A percentile compares a stretch with the other conserved stretches of the same genome.
Evolutionary conservation across 2,113 vertebrate genomes (phyloP).

Genomic region (Indicator indicator): DNA sequence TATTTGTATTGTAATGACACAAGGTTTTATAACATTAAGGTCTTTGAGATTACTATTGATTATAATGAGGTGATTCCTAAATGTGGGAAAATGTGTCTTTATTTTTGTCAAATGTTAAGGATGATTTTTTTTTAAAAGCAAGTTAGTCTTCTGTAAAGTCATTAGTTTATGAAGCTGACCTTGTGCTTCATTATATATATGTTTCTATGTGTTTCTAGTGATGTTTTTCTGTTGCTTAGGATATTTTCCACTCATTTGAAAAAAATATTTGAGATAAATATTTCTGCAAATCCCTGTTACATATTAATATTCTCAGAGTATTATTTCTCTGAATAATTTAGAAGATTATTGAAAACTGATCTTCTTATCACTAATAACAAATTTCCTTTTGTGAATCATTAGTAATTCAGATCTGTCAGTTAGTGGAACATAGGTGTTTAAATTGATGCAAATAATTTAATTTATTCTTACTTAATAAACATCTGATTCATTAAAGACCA

Average conservation of each 20-base stretch:
- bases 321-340: slow-evolving; percentile 49
- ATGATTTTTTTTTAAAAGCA: slow-evolving; percentile 17
- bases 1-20: background rate
- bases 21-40: background rate
- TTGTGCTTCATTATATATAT: background rate
- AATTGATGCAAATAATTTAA: slow-evolving; percentile 60
- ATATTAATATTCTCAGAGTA: background rate
- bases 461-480: slow-evolving; percentile 46
- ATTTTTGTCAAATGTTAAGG: background rate
- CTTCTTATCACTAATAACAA: slow-evolving; percentile 28
- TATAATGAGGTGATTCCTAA: background rate
- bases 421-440: background rate
- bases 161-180: background rate
- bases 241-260: background rate
- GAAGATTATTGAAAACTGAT: slow-evolving; percentile 33
- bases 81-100: background rate
- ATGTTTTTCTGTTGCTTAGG: background rate
- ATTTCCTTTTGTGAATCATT: slow-evolving; percentile 25
- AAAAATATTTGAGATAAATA: background rate
- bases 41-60: background rate
- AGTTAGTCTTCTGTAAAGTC: background rate
- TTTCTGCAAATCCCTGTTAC: background rate
- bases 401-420: slow-evolving; percentile 37
- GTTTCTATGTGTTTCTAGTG: background rate
- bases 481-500: slow-evolving; percentile 25